Evolutionary conservation across 2,888 invertebrate genomes (phyloP).

Genomic region (Campoletis raptor): DNA sequence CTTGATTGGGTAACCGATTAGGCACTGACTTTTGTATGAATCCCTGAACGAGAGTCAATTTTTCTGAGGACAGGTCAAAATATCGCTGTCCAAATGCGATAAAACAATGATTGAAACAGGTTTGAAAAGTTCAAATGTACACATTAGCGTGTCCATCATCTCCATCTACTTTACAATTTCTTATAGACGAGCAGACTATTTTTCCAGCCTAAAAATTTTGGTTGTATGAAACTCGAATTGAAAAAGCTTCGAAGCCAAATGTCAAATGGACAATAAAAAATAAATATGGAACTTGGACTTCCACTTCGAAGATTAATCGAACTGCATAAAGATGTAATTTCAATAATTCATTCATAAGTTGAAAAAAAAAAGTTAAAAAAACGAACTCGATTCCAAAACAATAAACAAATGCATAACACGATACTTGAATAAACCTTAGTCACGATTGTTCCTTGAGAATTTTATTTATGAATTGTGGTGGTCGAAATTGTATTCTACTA

Average conservation of each 20-base stretch:
- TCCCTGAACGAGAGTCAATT: too few species aligned
- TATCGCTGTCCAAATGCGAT: neutral
- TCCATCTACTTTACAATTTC: too few species aligned
- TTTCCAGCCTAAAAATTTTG: neutral
- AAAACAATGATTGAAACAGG: neutral
- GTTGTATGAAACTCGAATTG: neutral
- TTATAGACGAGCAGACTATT: too few species aligned
- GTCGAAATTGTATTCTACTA: neutral
- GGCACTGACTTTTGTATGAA: too few species aligned
- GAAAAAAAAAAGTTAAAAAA: too few species aligned
- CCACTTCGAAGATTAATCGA: neutral
- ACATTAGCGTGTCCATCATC: neutral
- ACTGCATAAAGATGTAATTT: neutral
- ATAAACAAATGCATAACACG: neutral
- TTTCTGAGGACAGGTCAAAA: too few species aligned
- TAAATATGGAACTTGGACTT: neutral
- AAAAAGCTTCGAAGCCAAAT: neutral
- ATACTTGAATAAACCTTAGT: neutral
- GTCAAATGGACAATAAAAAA: neutral
- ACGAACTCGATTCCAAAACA: too few species aligned
- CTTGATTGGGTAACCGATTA: too few species aligned
- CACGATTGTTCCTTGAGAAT: neutral
- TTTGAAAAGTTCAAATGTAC: neutral
- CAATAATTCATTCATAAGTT: too few species aligned
- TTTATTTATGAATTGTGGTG: neutral